phyloP scores from a whole-genome alignment of 2,888 invertebrate genomes.

The Xestobium rufovillosum region DNA sequence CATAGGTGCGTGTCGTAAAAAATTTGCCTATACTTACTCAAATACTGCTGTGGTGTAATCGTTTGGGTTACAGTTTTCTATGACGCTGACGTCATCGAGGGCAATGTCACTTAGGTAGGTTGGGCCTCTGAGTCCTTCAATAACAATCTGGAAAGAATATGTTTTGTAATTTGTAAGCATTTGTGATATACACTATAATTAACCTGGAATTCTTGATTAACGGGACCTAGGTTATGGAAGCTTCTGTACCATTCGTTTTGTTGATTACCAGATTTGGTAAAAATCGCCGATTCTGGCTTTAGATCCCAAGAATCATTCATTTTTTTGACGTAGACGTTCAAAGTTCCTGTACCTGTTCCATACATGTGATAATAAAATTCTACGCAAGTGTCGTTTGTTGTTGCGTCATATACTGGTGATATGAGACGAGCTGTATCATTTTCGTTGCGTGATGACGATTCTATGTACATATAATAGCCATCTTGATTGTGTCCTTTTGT shows the following conservation, averaged over 20 bases:
- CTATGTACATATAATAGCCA: slow-evolving; percentile 81
- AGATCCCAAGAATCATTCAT: slow-evolving; percentile 38
- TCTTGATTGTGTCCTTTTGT: slow-evolving; percentile 52
- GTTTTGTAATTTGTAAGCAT: not conserved
- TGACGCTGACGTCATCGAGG: slow-evolving; percentile 68
- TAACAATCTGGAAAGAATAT: slow-evolving; percentile 54
- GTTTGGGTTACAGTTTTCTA: slow-evolving; percentile 48
- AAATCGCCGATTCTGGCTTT: slow-evolving; percentile 48
- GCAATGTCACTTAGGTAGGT: slow-evolving; percentile 70
- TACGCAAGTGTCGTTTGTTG: slow-evolving; percentile 46
- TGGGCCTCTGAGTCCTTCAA: slow-evolving; percentile 64
- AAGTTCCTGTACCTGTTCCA: slow-evolving; percentile 53
- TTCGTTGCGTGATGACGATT: slow-evolving; percentile 55
- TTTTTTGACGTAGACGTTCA: slow-evolving; percentile 49
- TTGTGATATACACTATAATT: slow-evolving; percentile 14
- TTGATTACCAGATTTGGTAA: slow-evolving; percentile 58
- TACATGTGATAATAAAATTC: slow-evolving; percentile 75
- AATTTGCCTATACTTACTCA: slow-evolving; percentile 2
- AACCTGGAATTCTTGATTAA: slow-evolving; percentile 52
- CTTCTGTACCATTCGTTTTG: slow-evolving; percentile 61
- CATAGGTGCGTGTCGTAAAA: too few species aligned
- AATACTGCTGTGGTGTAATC: slow-evolving; percentile 31
- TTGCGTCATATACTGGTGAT: slow-evolving; percentile 57
- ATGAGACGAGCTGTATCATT: slow-evolving; percentile 65
- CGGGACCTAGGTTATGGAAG: slow-evolving; percentile 42